Percentiles rank a stretch among this genome's conserved stretches.
Evolutionary conservation across 2,797 vertebrate species (phyloP).

Genomic region (Onychomys torridus): DNA sequence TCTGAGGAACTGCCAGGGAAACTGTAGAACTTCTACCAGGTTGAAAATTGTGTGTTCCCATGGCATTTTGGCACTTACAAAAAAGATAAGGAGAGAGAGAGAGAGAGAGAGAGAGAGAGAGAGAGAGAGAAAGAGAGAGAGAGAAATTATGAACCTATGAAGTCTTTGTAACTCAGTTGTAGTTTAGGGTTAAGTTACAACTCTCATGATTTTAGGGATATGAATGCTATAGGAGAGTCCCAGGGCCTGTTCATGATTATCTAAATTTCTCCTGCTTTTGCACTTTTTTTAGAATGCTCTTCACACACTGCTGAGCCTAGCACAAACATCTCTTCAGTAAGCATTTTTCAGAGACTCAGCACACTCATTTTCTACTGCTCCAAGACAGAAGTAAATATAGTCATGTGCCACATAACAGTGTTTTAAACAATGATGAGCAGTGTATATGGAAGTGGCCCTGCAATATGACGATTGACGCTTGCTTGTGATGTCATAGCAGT

Average conservation of each 20-base stretch:
- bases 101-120: background rate
- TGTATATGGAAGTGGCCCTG: too few species aligned
- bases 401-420: background rate
- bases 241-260: rapidly evolving
- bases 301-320: background rate
- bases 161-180: background rate
- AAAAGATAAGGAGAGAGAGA: background rate
- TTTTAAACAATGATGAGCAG: too few species aligned
- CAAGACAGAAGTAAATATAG: background rate
- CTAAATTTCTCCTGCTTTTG: background rate
- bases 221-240: background rate
- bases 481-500: background rate
- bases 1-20: background rate
- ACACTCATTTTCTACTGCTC: background rate
- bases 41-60: background rate
- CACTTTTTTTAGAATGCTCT: background rate
- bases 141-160: too few species aligned
- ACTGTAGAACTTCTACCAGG: background rate
- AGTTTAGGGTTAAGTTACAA: too few species aligned
- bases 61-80: background rate
- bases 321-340: background rate
- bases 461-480: background rate
- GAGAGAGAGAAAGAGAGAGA: background rate
- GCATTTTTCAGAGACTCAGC: background rate
- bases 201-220: background rate